Evolutionary conservation across 2,888 invertebrate species (phyloP).

Genomic region (Ferrisia virgata): DNA sequence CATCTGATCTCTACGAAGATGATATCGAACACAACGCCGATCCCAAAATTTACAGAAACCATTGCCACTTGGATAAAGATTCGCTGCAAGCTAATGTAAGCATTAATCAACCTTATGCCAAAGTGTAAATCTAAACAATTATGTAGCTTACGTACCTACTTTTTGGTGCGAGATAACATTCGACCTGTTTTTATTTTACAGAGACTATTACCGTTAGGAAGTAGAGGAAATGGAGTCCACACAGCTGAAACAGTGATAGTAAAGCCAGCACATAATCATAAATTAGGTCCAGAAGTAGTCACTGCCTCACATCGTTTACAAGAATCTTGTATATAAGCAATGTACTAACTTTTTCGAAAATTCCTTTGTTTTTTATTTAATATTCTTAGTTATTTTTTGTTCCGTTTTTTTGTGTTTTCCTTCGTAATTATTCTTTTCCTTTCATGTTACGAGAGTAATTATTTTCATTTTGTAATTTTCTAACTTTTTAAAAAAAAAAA

Average conservation of each 20-base stretch:
- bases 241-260: slow-evolving; percentile 39
- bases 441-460: not conserved
- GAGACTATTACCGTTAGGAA: slow-evolving; percentile 32
- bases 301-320: slow-evolving; percentile 84
- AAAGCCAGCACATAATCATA: slow-evolving; percentile 48
- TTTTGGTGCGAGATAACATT: not conserved
- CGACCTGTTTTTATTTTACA: not conserved
- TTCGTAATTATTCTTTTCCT: not conserved
- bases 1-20: slow-evolving; percentile 51
- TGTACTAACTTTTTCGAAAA: slow-evolving; percentile 41
- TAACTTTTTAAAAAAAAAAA: too few species aligned
- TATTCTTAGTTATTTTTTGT: not conserved
- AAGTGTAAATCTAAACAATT: not conserved
- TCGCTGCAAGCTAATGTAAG: slow-evolving; percentile 43
- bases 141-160: too few species aligned
- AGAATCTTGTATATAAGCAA: slow-evolving; percentile 81
- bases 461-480: not conserved
- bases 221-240: slow-evolving; percentile 19
- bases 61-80: slow-evolving; percentile 37
- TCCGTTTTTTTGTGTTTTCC: not conserved
- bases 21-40: not conserved
- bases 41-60: slow-evolving; percentile 19
- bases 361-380: not conserved
- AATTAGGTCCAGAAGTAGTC: slow-evolving; percentile 68
- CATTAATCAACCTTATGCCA: not conserved